Conservation (phyloP, 2,113 vertebrate genomes). For the Artemisiospiza belli region DNA sequence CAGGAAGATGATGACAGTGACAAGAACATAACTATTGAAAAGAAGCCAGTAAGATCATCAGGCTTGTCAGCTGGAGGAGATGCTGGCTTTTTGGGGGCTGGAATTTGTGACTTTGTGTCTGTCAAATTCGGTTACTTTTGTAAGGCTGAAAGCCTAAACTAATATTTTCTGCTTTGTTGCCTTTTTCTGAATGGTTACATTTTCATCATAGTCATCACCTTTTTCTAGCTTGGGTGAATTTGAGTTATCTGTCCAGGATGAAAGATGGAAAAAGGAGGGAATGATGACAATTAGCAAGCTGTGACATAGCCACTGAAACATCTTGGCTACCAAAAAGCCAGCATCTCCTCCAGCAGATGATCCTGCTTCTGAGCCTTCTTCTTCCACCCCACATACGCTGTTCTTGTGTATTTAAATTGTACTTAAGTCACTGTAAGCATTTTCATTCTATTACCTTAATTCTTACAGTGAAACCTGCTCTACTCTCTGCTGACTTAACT, state of each 20-base stretch:
- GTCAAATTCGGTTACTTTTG: neutral
- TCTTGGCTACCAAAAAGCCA: neutral
- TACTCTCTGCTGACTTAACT: neutral
- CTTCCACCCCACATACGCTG: neutral
- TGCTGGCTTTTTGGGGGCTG: neutral
- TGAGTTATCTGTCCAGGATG: neutral
- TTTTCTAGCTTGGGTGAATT: neutral
- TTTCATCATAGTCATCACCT: neutral
- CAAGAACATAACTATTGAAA: neutral
- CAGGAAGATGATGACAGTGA: neutral
- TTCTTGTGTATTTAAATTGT: neutral
- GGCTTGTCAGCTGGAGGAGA: neutral
- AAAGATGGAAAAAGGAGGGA: neutral
- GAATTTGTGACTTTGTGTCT: neutral
- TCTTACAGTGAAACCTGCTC: neutral
- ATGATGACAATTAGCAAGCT: neutral
- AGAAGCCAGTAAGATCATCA: neutral
- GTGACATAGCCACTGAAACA: neutral
- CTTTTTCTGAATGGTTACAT: neutral
- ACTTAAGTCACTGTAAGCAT: neutral
- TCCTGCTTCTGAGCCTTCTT: neutral
- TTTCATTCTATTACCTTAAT: neutral
- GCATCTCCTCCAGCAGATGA: neutral
- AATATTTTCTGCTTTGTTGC: neutral
- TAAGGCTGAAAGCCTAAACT: neutral